Evolutionary conservation across 1,140 invertebrate species (phyloP), one percentile per base, ranked within the genome.

Genomic region (Diorhabda carinulata): DNA sequence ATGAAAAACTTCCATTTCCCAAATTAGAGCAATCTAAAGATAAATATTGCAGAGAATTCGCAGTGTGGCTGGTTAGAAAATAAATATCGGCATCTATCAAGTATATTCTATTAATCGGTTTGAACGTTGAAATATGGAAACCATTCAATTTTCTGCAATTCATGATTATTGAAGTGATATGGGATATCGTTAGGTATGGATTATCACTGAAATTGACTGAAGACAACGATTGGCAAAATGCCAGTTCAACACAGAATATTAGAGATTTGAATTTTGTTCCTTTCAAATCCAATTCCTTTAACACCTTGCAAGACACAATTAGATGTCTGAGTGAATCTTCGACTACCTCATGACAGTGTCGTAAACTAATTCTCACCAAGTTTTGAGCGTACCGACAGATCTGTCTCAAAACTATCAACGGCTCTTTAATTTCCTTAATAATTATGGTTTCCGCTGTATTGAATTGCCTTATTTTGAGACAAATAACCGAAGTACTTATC

Each of bases 201-300:
- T 59, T 66, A 7, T 59, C 65, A 25, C 65, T 66, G 42, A 66
- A 43, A 60, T 66, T 66, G 7, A 66, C 45, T 10, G 6, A 43
- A 5, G 57, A 43, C 4, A 66, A 45, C 43, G 10, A 59, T 25
- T 66, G 2, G n/a, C 41, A 42, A 10, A n/a, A 59, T 3, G 65
- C 65, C 43, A 66, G n/a, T 57, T 66, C 65, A 59, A 59, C 65
- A 42, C 45, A 66, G 42, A 66, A 60, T 5, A 66, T 66, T n/a
- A 58, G 41, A 9, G 57, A 45, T 43, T 44, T 66, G 9, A 66
- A 59, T 47, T 56, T n/a, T 2, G 65, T 66, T 2, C 65, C 45
- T 52, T 52, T 52, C 8, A 52, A 9, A 52, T 52, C 45, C 45
- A 52, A 52, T 5, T 9, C 8, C 8, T 52, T 52, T 2, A 52